A percentile compares a stretch with the other conserved stretches of the same genome.
Evolutionary conservation across 2,888 invertebrate genomes (phyloP).

Genomic region (Cerceris ruficornis): DNA sequence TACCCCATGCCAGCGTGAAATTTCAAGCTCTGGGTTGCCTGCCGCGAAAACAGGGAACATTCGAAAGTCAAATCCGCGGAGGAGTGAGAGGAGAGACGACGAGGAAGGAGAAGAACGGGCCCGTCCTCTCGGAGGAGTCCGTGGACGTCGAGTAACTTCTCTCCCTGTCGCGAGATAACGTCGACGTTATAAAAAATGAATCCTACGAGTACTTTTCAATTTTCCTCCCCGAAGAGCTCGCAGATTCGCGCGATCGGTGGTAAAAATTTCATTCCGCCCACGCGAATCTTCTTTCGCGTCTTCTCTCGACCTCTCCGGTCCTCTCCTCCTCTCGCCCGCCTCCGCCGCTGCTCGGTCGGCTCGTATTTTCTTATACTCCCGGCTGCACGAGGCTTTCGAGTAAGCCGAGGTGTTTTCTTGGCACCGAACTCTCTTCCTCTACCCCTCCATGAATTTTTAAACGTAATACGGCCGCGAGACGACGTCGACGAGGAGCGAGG

Average conservation of each 20-base stretch:
- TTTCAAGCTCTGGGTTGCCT: constrained; percentile 5
- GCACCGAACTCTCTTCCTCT: constrained; percentile 63
- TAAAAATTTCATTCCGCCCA: constrained; percentile 20
- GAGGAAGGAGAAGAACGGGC: too few relatives aligned
- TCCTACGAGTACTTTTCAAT: neutral
- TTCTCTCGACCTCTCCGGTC: too few relatives aligned
- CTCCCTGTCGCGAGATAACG: neutral
- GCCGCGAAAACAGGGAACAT: constrained; percentile 2
- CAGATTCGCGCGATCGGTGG: constrained; percentile 15
- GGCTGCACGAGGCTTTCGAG: neutral
- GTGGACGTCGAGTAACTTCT: neutral
- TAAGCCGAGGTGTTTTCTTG: constrained; percentile 61
- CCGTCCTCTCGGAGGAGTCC: neutral
- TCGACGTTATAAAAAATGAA: neutral
- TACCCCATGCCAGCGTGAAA: constrained; percentile 11
- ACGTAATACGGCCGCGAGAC: constrained; percentile 66
- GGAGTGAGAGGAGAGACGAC: neutral
- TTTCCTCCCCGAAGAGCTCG: neutral
- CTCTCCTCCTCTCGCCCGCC: constrained; percentile 4
- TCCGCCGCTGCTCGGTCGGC: neutral
- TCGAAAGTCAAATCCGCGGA: neutral
- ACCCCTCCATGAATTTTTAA: constrained; percentile 68
- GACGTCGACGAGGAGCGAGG: neutral
- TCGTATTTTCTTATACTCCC: constrained; percentile 6
- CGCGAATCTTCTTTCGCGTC: constrained; percentile 28